phyloP scores from a whole-genome alignment of 2,113 vertebrate species.

The Tachysurus fulvidraco region DNA sequence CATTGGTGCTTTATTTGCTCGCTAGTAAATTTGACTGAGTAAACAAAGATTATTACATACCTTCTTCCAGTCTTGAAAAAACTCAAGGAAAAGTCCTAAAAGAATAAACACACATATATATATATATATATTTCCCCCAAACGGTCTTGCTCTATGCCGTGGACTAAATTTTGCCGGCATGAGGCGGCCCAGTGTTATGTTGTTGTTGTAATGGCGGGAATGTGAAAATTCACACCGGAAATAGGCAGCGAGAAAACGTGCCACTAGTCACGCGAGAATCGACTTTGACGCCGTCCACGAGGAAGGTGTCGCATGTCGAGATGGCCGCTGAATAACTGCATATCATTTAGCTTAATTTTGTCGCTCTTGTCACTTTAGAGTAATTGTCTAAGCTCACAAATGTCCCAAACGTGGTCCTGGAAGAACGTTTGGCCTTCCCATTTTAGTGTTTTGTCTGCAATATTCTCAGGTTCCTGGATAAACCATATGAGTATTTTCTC shows the following conservation, averaged over 20 bases:
- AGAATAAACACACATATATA: background rate
- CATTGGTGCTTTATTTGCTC: conserved; percentile 59
- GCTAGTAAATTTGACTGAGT: conserved; percentile 53
- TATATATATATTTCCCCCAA: background rate
- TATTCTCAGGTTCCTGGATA: no score
- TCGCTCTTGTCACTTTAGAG: background rate
- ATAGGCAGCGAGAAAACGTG: conserved; percentile 46
- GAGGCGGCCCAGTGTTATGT: conserved; percentile 58
- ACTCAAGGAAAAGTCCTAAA: conserved; percentile 1
- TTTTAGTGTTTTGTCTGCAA: background rate
- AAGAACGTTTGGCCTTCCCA: background rate
- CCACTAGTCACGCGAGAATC: conserved; percentile 47
- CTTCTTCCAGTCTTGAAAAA: conserved; percentile 34
- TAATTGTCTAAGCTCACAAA: no score
- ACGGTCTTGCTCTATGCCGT: conserved; percentile 1
- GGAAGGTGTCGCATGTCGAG: background rate
- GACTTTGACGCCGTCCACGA: background rate
- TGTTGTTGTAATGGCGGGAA: conserved; percentile 81
- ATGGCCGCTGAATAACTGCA: no score
- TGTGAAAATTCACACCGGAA: conserved; percentile 74
- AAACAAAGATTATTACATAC: conserved; percentile 41
- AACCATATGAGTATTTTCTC: no score
- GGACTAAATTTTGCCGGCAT: conserved; percentile 67
- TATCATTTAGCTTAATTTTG: background rate
- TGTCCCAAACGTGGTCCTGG: background rate